Base-by-base conservation (phyloP, 2,888 invertebrate genomes). In the Eupsilia transversa region DNA sequence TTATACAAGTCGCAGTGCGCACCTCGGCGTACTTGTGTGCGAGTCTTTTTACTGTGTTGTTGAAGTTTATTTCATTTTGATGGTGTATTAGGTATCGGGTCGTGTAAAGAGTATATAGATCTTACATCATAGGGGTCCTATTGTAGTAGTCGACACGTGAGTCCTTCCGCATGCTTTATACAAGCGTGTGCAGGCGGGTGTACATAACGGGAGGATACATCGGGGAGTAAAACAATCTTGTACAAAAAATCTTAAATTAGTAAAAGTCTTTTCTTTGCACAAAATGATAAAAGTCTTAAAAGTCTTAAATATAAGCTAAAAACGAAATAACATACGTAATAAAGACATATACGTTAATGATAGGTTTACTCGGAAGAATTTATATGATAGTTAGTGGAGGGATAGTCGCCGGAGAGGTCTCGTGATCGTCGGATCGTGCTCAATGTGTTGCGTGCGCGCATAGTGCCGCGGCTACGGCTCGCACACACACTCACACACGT, bases 271-370 rank as follows among this genome's bases (percentile, higher is more conserved):
- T 93, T 91, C 91, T 94, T 95, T 95, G 96, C 96, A 96, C 96
- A 95, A 96, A 83, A 86, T 77, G 87, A 85, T 87, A 79, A 84
- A 84, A 86, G 85, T 85, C 85, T 84, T 80, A 77, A 77, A 94
- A 90, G 87, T 91, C 90, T 93, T 93, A 92, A 92, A 92, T 92
- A 89, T 93, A 93, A 92, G 92, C 94, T 94, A 95, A 90, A 89
- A 88, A 87, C 89, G 88, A 88, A 96, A 95, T 95, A 94, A 96
- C 94, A 96, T 96, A 96, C 96, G 96, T 96, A 96, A 96, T 94
- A 95, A 96, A 96, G 96, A 96, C 96, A 96, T 96, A 96, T 96
- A 96, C 96, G 94, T 94, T 95, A 96, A 93, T 93, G 92, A 92
- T 96, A 96, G 94, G 95, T 92, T 93, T 94, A 95, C 91, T 93